Base-by-base conservation (phyloP, 2,888 invertebrate species). In the Alcis repandata region DNA sequence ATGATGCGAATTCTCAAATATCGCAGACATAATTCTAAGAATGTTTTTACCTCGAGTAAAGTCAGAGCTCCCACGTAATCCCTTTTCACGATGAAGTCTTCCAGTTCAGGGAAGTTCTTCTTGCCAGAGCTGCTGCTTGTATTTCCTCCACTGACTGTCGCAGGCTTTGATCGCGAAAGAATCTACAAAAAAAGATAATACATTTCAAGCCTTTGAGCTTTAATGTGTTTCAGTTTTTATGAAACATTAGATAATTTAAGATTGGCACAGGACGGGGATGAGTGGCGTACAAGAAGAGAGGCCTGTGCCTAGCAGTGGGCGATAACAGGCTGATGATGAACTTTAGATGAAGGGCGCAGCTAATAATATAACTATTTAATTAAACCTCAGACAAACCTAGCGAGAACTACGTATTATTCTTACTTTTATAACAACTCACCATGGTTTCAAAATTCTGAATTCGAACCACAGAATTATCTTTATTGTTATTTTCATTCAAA, bases 61-160 rank as follows among this genome's bases (percentile, higher is more conserved):
- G 99, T 98, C 19, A 98, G 94, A 0, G 98, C 99, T 9, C 99
- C 99, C 0, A 97, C 96, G 84, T 99, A 99, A 88, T 99, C 99
- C 49, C 99, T 94, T 77, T 96, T 96, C 20, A 96, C 89, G 17
- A 99, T 92, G 83, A 98, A 99, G 78, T 99, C 98, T 80, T 98
- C 98, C 13, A 99, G 93, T 70, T 97, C 97, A 0, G 98, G 96
- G n/a, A 95, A 94, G 60, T 94, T 93, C 74, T 95, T 95, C 74
- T 90, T 93, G 70, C 79, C 86, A 0, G 92, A 87, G 40, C 79
- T 81, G 59, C 72, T 82, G 46, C 83, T 83, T 0, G 84, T 79
- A 58, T 70, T 76, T 0, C 69, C 67, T 2, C 90, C 86, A 60
- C 78, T 84, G 59, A 95, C 95, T 3, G 95, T 88, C 0, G 96